Conservation (phyloP, 2,888 invertebrate genomes). For the Aphelenchoides bicaudatus region DNA sequence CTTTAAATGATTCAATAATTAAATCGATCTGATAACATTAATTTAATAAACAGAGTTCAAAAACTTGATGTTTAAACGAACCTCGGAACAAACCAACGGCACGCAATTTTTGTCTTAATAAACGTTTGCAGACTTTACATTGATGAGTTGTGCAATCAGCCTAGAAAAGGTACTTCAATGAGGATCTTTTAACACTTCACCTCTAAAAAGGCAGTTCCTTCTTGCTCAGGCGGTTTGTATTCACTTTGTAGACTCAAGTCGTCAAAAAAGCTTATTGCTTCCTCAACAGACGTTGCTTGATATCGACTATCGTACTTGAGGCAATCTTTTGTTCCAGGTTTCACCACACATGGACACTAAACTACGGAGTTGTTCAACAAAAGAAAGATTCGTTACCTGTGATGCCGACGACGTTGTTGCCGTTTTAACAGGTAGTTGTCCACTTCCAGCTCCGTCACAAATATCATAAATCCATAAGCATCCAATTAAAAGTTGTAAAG, state of each 20-base stretch:
- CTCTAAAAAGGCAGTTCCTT: too few species aligned
- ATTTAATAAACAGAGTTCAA: too few species aligned
- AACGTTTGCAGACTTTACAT: slow-evolving; percentile 7
- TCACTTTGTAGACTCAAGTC: slow-evolving; percentile 5
- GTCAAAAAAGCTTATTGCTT: slow-evolving; percentile 17
- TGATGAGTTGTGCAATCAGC: neutral
- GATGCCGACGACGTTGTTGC: too few species aligned
- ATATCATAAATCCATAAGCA: too few species aligned
- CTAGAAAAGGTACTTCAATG: slow-evolving; percentile 5
- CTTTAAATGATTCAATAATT: too few species aligned
- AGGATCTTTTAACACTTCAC: too few species aligned
- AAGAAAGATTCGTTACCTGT: too few species aligned
- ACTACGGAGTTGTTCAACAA: too few species aligned
- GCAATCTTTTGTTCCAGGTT: slow-evolving; percentile 13
- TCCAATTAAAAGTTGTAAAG: too few species aligned
- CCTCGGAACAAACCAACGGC: slow-evolving; percentile 8
- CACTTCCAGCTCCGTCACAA: too few species aligned
- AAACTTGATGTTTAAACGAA: neutral
- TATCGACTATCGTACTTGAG: slow-evolving; percentile 7
- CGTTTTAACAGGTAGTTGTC: too few species aligned
- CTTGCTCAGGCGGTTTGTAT: slow-evolving; percentile 12
- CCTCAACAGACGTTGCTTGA: slow-evolving; percentile 16
- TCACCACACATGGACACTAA: slow-evolving; percentile 13
- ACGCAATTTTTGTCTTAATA: slow-evolving; percentile 12
- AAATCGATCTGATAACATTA: too few species aligned